Evolutionary conservation across 1,140 invertebrate genomes (phyloP).

Genomic region (Calephelis virginiensis): DNA sequence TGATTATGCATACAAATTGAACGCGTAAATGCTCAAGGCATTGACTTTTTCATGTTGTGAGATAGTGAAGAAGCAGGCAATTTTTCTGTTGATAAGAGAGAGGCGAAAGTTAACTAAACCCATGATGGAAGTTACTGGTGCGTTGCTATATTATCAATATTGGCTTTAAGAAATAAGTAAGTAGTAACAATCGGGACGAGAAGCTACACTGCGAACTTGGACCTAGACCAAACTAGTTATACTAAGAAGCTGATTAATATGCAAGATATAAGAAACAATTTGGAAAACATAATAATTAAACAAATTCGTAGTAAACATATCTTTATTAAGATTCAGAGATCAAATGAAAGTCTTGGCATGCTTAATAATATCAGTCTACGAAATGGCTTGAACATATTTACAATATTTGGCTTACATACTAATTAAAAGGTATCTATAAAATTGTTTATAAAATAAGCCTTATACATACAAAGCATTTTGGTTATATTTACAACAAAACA

Average conservation of each 20-base stretch:
- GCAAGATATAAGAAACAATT: background rate
- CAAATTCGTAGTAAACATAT: constrained; percentile 35
- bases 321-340: constrained; percentile 72
- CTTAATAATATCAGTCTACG: constrained; percentile 64
- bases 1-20: background rate
- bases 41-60: too few species aligned
- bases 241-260: too few species aligned
- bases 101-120: too few species aligned
- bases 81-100: too few species aligned
- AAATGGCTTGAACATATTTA: constrained; percentile 35
- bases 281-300: constrained; percentile 20
- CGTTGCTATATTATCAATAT: too few species aligned
- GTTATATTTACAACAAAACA: constrained; percentile 4
- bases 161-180: too few species aligned
- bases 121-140: too few species aligned
- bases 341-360: constrained; percentile 74
- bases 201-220: too few species aligned
- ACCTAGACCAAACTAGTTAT: too few species aligned
- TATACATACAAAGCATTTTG: constrained; percentile 3
- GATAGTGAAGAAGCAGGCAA: too few species aligned
- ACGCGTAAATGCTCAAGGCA: too few species aligned
- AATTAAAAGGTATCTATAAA: constrained; percentile 30
- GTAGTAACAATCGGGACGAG: too few species aligned
- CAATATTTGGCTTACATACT: constrained; percentile 23
- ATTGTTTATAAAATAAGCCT: constrained; percentile 19